These are phyloP conservation scores for Xanthorhoe spadicearia DNA, from an alignment of 2,888 invertebrate genomes.

Conservation along the genomic window DNA sequence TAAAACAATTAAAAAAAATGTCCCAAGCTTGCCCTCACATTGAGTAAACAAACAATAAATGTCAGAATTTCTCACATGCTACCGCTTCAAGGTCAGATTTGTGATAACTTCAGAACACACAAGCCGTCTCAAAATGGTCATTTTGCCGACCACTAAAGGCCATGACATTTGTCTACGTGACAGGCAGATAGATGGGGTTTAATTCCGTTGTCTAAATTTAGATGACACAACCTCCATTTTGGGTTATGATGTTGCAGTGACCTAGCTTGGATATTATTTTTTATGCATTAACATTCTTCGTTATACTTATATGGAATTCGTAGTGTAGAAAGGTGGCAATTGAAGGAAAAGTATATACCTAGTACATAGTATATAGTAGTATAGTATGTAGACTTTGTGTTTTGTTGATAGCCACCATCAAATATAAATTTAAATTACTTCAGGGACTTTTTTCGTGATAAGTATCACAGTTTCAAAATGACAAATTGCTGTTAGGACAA, in stretches of 20 bases:
- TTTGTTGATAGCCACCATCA: too few species aligned
- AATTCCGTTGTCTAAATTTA: conserved; percentile 37
- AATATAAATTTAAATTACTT: too few species aligned
- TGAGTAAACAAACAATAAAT: conserved; percentile 37
- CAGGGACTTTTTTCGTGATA: too few species aligned
- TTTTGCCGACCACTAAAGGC: conserved; percentile 60
- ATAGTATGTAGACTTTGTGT: too few species aligned
- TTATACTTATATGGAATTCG: not conserved
- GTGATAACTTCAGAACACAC: conserved; percentile 58
- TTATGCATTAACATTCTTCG: not conserved
- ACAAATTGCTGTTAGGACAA: too few species aligned
- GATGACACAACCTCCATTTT: conserved; percentile 34
- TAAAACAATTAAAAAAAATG: too few species aligned
- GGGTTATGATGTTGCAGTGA: conserved; percentile 12
- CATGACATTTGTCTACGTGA: conserved; percentile 58
- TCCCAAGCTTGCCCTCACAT: not conserved
- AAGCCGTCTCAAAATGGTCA: conserved; percentile 58
- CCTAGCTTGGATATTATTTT: conserved; percentile 16
- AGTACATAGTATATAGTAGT: too few species aligned
- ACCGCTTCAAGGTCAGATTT: conserved; percentile 71
- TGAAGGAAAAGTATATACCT: too few species aligned
- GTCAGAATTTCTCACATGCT: conserved; percentile 72
- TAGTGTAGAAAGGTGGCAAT: too few species aligned
- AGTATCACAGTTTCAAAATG: too few species aligned
- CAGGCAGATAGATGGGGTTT: conserved; percentile 45